Evolutionary conservation across 2,888 invertebrate genomes (phyloP).

Genomic region (Agonopterix subpropinquella): DNA sequence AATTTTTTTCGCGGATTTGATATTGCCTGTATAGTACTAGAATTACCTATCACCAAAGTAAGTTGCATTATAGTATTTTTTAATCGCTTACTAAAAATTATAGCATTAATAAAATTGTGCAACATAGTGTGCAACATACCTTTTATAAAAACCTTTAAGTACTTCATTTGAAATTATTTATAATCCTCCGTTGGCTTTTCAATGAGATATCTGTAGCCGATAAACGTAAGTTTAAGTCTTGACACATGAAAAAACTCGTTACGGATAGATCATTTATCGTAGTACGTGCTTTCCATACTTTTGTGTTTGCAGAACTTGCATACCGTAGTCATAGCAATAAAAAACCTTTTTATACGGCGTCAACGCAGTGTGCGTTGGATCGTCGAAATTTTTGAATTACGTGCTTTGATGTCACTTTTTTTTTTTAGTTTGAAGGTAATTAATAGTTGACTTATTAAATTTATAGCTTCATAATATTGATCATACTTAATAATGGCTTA

Average conservation of each 20-base stretch:
- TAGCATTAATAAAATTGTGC: not conserved
- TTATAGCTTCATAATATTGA: no score
- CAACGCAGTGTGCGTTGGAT: not conserved
- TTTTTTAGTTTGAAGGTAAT: no score
- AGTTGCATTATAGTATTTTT: no score
- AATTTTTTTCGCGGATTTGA: no score
- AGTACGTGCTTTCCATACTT: conserved; percentile 11
- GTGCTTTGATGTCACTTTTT: no score
- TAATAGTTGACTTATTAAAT: no score
- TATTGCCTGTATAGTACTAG: no score
- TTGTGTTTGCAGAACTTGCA: conserved; percentile 2
- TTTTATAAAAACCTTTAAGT: conserved; percentile 12
- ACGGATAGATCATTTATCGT: conserved; percentile 10
- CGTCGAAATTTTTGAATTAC: not conserved
- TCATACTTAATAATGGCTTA: no score
- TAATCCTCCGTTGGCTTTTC: conserved; percentile 18
- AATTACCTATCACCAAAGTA: no score
- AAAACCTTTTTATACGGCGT: not conserved
- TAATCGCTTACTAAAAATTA: no score
- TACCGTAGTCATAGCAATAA: not conserved
- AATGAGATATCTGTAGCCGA: conserved; percentile 26
- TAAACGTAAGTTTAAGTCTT: conserved; percentile 20
- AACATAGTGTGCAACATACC: not conserved
- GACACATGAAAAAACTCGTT: conserved; percentile 15
- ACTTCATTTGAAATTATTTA: conserved; percentile 27